Conservation (phyloP, 2,113 vertebrate genomes). For the Chrysemys picta region DNA sequence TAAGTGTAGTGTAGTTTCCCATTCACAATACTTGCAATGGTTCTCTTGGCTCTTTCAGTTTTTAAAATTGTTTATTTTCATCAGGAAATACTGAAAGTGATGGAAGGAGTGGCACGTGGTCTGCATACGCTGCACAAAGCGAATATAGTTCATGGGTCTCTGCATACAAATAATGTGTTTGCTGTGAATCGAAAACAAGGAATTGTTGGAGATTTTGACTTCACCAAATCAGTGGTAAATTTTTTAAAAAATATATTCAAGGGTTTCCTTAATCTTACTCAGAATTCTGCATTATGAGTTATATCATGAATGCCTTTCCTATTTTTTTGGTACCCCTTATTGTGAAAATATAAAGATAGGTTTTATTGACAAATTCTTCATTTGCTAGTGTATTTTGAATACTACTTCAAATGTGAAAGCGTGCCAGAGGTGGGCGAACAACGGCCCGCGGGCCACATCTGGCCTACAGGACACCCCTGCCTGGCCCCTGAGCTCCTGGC, state of each 20-base stretch:
- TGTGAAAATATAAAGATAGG: background rate
- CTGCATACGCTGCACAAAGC: constrained; percentile 79
- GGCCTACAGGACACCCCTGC: no score
- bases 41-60: background rate
- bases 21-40: background rate
- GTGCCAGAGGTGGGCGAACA: no score
- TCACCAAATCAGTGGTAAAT: constrained; percentile 83
- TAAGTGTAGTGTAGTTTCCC: background rate
- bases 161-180: constrained; percentile 87
- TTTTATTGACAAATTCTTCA: background rate
- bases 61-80: constrained; percentile 11
- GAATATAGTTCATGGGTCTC: constrained; percentile 80
- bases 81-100: constrained; percentile 83
- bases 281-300: background rate
- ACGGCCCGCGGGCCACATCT: no score
- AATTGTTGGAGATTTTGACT: constrained; percentile 87
- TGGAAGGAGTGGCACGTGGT: constrained; percentile 84
- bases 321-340: background rate
- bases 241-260: background rate
- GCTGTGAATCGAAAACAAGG: constrained; percentile 82
- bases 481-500: no score
- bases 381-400: background rate
- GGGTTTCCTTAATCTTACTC: background rate
- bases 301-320: background rate
- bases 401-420: no score